Conservation (phyloP, 2,113 vertebrate species). For the Lepus timidus region DNA sequence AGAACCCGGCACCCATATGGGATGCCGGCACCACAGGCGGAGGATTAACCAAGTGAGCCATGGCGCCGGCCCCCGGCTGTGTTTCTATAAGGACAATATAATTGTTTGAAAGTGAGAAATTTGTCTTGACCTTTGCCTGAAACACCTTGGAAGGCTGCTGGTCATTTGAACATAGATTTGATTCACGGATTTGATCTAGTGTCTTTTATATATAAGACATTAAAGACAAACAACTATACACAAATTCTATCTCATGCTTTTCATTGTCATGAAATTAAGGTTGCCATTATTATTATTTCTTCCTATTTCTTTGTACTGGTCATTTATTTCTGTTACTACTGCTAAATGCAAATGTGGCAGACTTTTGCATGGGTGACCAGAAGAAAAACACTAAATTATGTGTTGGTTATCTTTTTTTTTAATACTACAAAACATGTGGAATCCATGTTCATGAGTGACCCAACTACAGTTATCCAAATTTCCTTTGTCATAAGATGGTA, state of each 20-base stretch:
- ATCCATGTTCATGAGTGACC: not conserved
- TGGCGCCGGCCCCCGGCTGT: not conserved
- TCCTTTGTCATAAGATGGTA: not conserved
- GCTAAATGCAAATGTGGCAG: not conserved
- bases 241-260: not conserved
- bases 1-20: too few species aligned
- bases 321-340: constrained; percentile 3
- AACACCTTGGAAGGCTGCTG: not conserved
- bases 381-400: not conserved
- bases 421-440: not conserved
- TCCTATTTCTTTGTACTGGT: not conserved
- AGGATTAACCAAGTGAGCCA: too few species aligned
- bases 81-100: not conserved
- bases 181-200: not conserved
- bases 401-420: not conserved
- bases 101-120: constrained; percentile 43
- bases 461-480: not conserved
- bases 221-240: not conserved
- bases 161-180: not conserved
- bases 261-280: not conserved
- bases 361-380: constrained; percentile 1
- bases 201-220: not conserved
- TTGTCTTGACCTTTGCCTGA: not conserved
- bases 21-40: too few species aligned
- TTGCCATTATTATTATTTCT: not conserved